phyloP scores from a whole-genome alignment of 1,140 invertebrate genomes.

The Cydia strobilella region DNA sequence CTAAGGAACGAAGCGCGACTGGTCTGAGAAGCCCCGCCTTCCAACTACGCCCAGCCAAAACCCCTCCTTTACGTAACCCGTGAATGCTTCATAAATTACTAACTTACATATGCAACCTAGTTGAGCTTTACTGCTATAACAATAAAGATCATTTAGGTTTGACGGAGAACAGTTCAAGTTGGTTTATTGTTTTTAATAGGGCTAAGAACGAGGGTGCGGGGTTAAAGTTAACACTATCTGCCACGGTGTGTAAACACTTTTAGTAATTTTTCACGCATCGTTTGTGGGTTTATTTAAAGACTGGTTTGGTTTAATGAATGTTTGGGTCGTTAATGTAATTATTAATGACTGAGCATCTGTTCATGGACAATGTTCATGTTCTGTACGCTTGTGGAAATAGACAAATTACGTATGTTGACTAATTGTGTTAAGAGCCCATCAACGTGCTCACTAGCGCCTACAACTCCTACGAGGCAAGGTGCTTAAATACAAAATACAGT shows the following conservation, averaged over 20 bases:
- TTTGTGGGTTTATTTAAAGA: constrained; percentile 67
- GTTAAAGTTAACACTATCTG: constrained; percentile 59
- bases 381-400: constrained; percentile 33
- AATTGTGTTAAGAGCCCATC: no score
- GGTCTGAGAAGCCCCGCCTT: constrained; percentile 42
- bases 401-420: constrained; percentile 61
- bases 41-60: constrained; percentile 48
- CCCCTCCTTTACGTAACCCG: constrained; percentile 50
- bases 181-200: background rate
- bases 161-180: background rate
- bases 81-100: background rate
- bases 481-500: no score
- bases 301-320: constrained; percentile 40
- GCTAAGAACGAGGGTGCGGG: constrained; percentile 48
- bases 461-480: no score
- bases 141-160: background rate
- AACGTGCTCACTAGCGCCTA: no score
- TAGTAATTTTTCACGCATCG: constrained; percentile 68
- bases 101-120: background rate
- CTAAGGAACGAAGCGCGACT: constrained; percentile 51
- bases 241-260: constrained; percentile 63
- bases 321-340: constrained; percentile 42
- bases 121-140: background rate
- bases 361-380: constrained; percentile 24
- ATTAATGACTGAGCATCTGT: constrained; percentile 47